These are phyloP conservation scores for Apteryx owenii DNA, from an alignment of 2,113 vertebrate species.

Conservation along the genomic window DNA sequence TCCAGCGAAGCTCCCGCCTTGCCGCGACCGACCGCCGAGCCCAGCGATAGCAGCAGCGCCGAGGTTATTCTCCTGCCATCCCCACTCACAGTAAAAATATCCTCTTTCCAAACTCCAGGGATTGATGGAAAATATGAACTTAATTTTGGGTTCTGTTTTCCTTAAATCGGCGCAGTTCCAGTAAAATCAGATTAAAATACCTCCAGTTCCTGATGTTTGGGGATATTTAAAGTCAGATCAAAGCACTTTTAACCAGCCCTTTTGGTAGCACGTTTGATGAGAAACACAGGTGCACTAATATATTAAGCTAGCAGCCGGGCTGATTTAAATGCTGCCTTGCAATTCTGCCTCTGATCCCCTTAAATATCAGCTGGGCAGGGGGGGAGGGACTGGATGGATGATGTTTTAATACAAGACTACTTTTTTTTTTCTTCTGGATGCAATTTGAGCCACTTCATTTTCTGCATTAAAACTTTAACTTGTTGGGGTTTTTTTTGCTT, in stretches of 20 bases:
- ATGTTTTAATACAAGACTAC: slow-evolving; percentile 34
- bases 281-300: slow-evolving; percentile 74
- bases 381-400: background rate
- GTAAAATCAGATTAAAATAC: slow-evolving; percentile 78
- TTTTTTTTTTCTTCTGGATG: background rate
- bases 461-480: slow-evolving; percentile 21
- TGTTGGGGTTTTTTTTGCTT: background rate
- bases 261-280: slow-evolving; percentile 75
- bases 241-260: slow-evolving; percentile 64
- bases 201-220: slow-evolving; percentile 71
- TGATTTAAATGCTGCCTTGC: slow-evolving; percentile 62
- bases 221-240: slow-evolving; percentile 76
- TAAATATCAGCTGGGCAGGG: slow-evolving; percentile 40
- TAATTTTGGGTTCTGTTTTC: slow-evolving; percentile 68
- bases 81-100: background rate
- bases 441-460: slow-evolving; percentile 37
- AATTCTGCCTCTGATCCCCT: slow-evolving; percentile 56
- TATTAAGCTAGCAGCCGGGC: slow-evolving; percentile 5
- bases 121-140: slow-evolving; percentile 57
- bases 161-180: slow-evolving; percentile 61
- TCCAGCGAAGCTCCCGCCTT: background rate
- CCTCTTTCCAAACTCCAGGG: background rate
- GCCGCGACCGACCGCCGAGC: background rate
- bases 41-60: background rate
- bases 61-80: background rate